phyloP scores from a whole-genome alignment of 2,797 vertebrate species.

The Microchirus variegatus region DNA sequence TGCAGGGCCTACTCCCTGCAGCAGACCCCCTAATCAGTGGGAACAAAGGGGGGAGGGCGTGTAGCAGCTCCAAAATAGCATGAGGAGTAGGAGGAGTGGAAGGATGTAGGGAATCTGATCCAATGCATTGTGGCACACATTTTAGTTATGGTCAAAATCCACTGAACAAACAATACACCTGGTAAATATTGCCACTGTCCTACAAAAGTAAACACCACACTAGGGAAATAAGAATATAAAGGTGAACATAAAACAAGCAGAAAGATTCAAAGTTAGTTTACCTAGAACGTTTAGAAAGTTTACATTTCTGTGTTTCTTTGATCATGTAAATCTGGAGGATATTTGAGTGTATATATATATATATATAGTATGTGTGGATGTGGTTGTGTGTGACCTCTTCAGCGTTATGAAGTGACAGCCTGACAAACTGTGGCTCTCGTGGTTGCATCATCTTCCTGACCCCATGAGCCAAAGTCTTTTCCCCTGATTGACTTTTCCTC shows the following conservation, averaged over 20 bases:
- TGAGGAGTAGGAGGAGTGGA: slow-evolving; percentile 59
- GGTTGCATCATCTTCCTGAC: slow-evolving; percentile 74
- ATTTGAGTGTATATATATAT: neutral
- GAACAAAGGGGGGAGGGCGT: slow-evolving; percentile 74
- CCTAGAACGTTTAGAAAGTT: no score
- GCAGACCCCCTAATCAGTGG: slow-evolving; percentile 73
- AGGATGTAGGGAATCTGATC: slow-evolving; percentile 75
- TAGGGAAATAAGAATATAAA: neutral
- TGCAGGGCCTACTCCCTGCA: slow-evolving; percentile 63
- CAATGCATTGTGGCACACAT: slow-evolving; percentile 40
- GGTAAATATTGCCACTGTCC: slow-evolving; percentile 12
- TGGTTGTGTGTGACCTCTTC: slow-evolving; percentile 54
- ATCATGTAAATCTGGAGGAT: slow-evolving; percentile 18
- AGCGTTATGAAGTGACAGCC: slow-evolving; percentile 70
- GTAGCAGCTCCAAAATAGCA: slow-evolving; percentile 75
- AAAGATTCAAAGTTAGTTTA: slow-evolving; percentile 23
- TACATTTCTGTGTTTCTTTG: slow-evolving; percentile 2
- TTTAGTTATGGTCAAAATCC: slow-evolving; percentile 21
- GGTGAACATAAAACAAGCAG: slow-evolving; percentile 6
- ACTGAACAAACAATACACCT: slow-evolving; percentile 13
- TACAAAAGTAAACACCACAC: slow-evolving; percentile 8
- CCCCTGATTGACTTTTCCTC: slow-evolving; percentile 68
- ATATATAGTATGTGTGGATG: slow-evolving; percentile 6
- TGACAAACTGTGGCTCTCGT: slow-evolving; percentile 71
- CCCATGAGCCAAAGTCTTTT: slow-evolving; percentile 58